These are phyloP conservation scores for Masnerella sp. DNA, from an alignment of 2,888 invertebrate genomes.

Conservation along the genomic window DNA sequence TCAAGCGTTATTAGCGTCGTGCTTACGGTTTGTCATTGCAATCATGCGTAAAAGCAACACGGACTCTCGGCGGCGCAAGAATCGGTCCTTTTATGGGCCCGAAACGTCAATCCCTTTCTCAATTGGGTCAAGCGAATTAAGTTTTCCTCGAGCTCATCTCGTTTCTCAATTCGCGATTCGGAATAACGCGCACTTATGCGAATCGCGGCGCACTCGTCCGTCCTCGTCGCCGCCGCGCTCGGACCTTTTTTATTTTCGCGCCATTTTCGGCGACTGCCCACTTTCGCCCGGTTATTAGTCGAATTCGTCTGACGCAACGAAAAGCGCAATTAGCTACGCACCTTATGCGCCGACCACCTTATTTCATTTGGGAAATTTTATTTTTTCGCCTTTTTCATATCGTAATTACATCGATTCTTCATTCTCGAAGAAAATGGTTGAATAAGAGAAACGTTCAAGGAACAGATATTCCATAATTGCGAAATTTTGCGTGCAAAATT, in stretches of 20 bases:
- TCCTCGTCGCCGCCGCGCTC: constrained; percentile 12
- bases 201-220: constrained; percentile 45
- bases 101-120: constrained; percentile 62
- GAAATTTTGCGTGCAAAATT: too few relatives aligned
- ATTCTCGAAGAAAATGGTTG: too few relatives aligned
- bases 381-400: too few relatives aligned
- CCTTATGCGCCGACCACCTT: too few relatives aligned
- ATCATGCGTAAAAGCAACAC: constrained; percentile 58
- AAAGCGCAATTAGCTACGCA: constrained; percentile 52
- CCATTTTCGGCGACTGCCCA: constrained; percentile 73
- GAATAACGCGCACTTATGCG: constrained; percentile 54
- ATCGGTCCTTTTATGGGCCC: constrained; percentile 61
- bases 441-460: too few relatives aligned
- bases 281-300: constrained; percentile 76
- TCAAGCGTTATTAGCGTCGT: constrained; percentile 52
- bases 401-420: too few relatives aligned
- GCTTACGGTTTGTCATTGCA: constrained; percentile 60
- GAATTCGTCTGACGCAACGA: constrained; percentile 67
- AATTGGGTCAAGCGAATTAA: constrained; percentile 64
- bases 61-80: constrained; percentile 51
- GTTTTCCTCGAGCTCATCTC: constrained; percentile 62
- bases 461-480: too few relatives aligned
- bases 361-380: too few relatives aligned
- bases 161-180: constrained; percentile 61
- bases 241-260: constrained; percentile 70